Percentiles rank a stretch among this genome's conserved stretches.
phyloP scores from a whole-genome alignment of 2,113 vertebrate species.

The Emydura subglobosa region DNA sequence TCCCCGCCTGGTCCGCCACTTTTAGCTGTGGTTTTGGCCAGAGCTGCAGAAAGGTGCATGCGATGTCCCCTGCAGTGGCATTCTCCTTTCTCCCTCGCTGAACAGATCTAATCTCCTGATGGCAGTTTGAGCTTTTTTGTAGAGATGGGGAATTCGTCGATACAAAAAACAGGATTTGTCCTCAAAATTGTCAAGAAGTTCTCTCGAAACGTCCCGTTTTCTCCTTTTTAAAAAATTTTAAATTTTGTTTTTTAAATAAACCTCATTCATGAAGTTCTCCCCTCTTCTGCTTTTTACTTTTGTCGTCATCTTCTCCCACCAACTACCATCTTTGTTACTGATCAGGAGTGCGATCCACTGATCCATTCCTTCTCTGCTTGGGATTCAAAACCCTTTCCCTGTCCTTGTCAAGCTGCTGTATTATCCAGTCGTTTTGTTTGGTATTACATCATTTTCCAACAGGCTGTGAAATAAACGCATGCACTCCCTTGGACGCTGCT shows the following conservation, averaged over 20 bases:
- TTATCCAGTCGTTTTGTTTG: not conserved
- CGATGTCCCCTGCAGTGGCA: not conserved
- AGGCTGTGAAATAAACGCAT: conserved; percentile 64
- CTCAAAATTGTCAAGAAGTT: not conserved
- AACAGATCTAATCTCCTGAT: conserved; percentile 45
- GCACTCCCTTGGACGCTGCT: conserved; percentile 51
- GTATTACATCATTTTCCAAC: conserved; percentile 35
- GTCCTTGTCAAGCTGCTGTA: not conserved
- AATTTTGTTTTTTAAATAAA: not conserved
- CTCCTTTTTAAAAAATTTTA: not conserved
- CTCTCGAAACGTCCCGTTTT: not conserved
- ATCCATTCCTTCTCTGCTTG: conserved; percentile 35
- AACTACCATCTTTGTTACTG: conserved; percentile 49
- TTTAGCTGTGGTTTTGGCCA: not conserved
- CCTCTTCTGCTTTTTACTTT: not conserved
- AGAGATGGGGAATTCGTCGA: conserved; percentile 5
- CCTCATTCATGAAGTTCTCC: not conserved
- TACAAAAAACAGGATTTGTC: conserved; percentile 61
- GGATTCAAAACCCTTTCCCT: not conserved
- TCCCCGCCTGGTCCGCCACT: conserved; percentile 35
- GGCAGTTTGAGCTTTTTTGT: conserved; percentile 62
- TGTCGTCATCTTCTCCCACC: not conserved
- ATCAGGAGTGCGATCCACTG: conserved; percentile 42
- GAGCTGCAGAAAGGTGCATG: not conserved
- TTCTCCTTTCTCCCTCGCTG: not conserved